Conservation (phyloP, 2,113 vertebrate species). For the Indicator indicator region DNA sequence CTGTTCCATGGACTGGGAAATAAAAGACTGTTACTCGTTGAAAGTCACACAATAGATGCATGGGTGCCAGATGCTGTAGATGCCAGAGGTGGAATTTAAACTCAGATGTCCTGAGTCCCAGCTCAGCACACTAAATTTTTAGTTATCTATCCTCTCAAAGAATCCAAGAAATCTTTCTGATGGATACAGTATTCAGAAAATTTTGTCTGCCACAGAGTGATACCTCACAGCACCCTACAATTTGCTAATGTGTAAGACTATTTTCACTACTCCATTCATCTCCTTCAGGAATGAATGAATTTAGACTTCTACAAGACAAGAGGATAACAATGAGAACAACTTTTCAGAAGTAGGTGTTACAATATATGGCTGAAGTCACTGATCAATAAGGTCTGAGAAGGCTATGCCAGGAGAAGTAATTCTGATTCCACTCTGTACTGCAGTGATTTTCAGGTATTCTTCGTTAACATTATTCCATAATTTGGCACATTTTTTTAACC, state of each 20-base stretch:
- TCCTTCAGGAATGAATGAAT: background rate
- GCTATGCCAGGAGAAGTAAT: background rate
- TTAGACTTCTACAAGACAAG: background rate
- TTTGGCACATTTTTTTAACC: background rate
- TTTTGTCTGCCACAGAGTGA: background rate
- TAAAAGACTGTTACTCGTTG: background rate
- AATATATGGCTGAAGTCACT: background rate
- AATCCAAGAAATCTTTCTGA: background rate
- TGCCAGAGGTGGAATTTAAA: constrained; percentile 5
- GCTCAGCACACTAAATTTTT: background rate
- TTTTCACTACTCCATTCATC: background rate
- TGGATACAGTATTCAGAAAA: background rate
- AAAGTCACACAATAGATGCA: background rate
- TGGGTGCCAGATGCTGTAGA: constrained; percentile 15
- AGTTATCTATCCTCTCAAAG: background rate
- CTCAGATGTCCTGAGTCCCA: background rate
- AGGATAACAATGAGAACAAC: background rate
- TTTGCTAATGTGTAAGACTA: background rate
- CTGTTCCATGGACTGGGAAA: background rate
- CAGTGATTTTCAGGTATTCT: background rate
- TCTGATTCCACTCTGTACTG: background rate
- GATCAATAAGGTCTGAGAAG: background rate
- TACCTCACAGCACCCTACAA: background rate
- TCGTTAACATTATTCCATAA: background rate
- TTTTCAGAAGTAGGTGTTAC: background rate